Conservation (phyloP, 2,113 vertebrate species). For the Entosphenus tridentatus region DNA sequence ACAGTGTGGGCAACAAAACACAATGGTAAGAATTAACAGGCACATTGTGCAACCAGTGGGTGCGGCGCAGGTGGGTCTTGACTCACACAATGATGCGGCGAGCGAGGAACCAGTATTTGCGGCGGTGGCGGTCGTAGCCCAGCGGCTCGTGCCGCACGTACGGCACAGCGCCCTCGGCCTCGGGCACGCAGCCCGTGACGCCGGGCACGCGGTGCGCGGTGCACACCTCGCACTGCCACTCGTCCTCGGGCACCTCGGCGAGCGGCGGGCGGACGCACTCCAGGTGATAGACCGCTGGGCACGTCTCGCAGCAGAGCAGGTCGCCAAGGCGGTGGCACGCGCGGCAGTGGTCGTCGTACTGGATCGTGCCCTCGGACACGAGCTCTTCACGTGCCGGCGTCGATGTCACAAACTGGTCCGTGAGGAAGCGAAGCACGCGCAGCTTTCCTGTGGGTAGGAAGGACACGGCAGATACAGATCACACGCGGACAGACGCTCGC, state of each 20-base stretch:
- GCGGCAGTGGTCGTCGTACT: slow-evolving; percentile 3
- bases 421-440: slow-evolving; percentile 5
- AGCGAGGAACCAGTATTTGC: slow-evolving; percentile 1
- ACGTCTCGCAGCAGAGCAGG: slow-evolving; percentile 6
- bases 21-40: not conserved
- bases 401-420: slow-evolving; percentile 4
- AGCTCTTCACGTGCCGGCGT: slow-evolving; percentile 3
- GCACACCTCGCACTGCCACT: slow-evolving; percentile 4
- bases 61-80: not conserved
- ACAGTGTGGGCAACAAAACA: not conserved
- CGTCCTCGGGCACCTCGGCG: slow-evolving; percentile 4
- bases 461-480: not conserved
- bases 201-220: not conserved
- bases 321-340: slow-evolving; percentile 5
- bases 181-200: slow-evolving; percentile 1
- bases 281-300: not conserved
- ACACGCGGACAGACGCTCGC: too few relatives aligned
- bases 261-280: slow-evolving; percentile 2
- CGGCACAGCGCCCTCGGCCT: not conserved
- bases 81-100: slow-evolving; percentile 6
- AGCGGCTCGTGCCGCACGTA: slow-evolving; percentile 3
- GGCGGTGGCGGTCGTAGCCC: slow-evolving; percentile 5
- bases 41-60: too few relatives aligned
- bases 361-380: slow-evolving; percentile 2
- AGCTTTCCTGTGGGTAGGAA: not conserved